Conservation (phyloP, 2,113 vertebrate genomes). For the Paratilapia polleni region DNA sequence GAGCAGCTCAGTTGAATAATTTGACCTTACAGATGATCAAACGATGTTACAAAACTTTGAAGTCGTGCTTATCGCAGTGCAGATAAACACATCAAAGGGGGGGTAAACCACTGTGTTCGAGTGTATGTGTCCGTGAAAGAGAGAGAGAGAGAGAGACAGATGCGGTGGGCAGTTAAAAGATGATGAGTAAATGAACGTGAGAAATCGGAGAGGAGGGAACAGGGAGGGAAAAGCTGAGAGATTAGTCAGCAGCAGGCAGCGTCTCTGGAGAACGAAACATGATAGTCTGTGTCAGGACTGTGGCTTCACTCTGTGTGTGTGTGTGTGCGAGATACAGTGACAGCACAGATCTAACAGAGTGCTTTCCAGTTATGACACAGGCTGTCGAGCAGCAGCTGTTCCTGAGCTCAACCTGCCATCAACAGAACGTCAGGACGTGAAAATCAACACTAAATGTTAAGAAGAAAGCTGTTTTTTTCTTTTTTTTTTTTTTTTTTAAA, state of each 20-base stretch:
- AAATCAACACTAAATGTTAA: background rate
- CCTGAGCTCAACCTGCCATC: constrained; percentile 18
- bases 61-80: constrained; percentile 41
- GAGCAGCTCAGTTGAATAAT: constrained; percentile 21
- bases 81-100: constrained; percentile 68
- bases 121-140: background rate
- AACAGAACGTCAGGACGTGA: background rate
- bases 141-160: background rate
- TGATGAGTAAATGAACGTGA: constrained; percentile 30
- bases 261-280: constrained; percentile 40
- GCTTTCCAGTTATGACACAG: constrained; percentile 41
- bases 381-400: constrained; percentile 50
- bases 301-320: background rate
- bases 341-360: constrained; percentile 21
- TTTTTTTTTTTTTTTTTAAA: background rate
- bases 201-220: constrained; percentile 22
- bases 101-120: background rate
- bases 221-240: constrained; percentile 26
- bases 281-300: constrained; percentile 40
- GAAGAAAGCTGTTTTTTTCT: background rate
- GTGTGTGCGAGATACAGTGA: constrained; percentile 1
- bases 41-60: constrained; percentile 43
- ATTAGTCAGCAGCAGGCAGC: constrained; percentile 39
- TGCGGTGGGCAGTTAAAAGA: constrained; percentile 1
- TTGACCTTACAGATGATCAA: constrained; percentile 45